Percentiles rank a stretch among this genome's conserved stretches.
Evolutionary conservation across 2,113 vertebrate genomes (phyloP).

Genomic region (Rhipidura dahli): DNA sequence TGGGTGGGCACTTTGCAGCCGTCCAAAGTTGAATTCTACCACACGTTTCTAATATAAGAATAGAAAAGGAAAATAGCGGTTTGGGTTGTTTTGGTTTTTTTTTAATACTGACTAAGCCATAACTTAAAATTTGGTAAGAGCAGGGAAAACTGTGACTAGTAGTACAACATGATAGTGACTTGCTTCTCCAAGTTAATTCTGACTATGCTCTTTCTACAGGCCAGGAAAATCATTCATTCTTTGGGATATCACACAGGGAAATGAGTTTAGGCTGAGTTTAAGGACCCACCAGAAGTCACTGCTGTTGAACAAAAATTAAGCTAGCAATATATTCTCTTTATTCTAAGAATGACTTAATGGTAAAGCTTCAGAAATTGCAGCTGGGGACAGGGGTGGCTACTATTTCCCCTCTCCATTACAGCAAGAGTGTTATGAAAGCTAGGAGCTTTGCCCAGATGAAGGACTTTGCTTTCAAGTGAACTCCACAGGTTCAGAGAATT

Average conservation of each 20-base stretch:
- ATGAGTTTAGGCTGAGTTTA: background rate
- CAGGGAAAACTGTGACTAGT: background rate
- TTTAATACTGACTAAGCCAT: background rate
- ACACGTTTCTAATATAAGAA: background rate
- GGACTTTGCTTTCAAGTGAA: background rate
- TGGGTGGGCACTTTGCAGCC: background rate
- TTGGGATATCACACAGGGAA: background rate
- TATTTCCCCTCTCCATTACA: background rate
- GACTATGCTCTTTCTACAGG: background rate
- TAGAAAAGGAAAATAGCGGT: background rate
- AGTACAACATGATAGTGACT: background rate
- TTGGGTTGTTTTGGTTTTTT: background rate
- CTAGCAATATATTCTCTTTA: background rate
- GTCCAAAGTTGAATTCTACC: background rate
- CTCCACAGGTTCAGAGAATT: background rate
- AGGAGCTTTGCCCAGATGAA: constrained; percentile 18
- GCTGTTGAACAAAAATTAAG: background rate
- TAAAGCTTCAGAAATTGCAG: background rate
- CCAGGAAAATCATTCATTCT: background rate
- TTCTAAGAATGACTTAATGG: background rate
- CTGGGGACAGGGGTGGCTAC: background rate
- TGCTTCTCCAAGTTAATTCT: background rate
- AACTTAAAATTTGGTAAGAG: background rate
- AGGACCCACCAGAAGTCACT: background rate
- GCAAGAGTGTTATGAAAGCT: background rate